Conservation (phyloP, 2,113 vertebrate species). For the Marcusenius ussheri region DNA sequence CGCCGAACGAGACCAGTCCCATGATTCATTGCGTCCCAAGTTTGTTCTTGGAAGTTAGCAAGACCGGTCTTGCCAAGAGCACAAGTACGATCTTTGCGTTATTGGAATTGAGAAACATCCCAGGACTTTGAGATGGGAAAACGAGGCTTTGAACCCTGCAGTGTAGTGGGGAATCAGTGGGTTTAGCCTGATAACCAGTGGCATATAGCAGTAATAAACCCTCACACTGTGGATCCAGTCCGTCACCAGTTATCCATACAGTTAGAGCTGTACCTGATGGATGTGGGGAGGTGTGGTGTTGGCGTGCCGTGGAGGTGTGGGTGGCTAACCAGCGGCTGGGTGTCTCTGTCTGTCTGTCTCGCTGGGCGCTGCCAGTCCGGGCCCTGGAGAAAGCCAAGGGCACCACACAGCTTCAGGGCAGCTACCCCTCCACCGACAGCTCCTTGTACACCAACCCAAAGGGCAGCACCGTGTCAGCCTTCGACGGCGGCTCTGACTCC, state of each 20-base stretch:
- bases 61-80: neutral
- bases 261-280: neutral
- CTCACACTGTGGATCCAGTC: neutral
- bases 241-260: neutral
- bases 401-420: constrained; percentile 80
- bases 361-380: constrained; percentile 63
- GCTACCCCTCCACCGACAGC: constrained; percentile 79
- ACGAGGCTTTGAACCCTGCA: neutral
- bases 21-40: neutral
- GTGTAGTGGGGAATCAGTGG: neutral
- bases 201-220: neutral
- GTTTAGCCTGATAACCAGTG: neutral
- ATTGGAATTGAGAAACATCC: neutral
- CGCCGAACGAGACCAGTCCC: neutral
- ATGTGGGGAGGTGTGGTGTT: neutral
- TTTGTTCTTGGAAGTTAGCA: neutral
- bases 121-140: neutral
- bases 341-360: neutral
- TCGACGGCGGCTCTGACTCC: constrained; percentile 88
- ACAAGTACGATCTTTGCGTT: neutral
- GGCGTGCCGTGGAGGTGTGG: neutral
- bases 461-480: constrained; percentile 88
- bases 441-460: constrained; percentile 95
- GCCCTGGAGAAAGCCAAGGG: constrained; percentile 91
- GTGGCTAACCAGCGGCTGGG: neutral